Conservation (phyloP, 1,140 invertebrate species). For the Leptopilina boulardi region DNA sequence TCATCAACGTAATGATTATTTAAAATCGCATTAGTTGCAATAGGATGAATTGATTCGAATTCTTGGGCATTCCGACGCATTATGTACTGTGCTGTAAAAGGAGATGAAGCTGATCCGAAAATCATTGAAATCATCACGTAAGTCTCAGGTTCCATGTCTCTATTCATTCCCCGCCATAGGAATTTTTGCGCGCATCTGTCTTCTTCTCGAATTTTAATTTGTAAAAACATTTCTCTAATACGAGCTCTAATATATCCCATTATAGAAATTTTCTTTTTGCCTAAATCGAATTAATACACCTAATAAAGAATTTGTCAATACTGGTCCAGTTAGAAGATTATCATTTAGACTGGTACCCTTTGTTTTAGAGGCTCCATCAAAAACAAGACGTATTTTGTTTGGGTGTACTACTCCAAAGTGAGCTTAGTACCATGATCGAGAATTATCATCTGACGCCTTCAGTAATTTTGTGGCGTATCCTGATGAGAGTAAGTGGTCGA, state of each 20-base stretch:
- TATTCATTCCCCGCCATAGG: conserved; percentile 55
- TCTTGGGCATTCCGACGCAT: conserved; percentile 55
- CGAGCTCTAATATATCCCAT: conserved; percentile 62
- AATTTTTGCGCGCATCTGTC: conserved; percentile 56
- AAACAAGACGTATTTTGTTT: conserved; percentile 58
- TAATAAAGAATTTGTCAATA: conserved; percentile 50
- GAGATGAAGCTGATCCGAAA: conserved; percentile 63
- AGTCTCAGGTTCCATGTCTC: conserved; percentile 31
- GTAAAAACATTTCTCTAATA: conserved; percentile 70
- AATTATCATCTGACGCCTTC: neutral
- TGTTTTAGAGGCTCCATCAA: conserved; percentile 53
- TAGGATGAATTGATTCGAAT: conserved; percentile 31
- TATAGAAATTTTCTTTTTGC: conserved; percentile 52
- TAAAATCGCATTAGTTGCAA: conserved; percentile 33
- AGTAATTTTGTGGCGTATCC: neutral
- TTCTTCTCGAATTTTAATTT: conserved; percentile 55
- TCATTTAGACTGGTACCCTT: conserved; percentile 44
- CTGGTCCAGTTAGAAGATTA: conserved; percentile 52
- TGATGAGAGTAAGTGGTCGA: neutral
- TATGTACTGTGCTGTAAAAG: conserved; percentile 56
- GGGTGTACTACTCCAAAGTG: conserved; percentile 59
- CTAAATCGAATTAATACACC: conserved; percentile 63
- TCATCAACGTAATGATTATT: conserved; percentile 52
- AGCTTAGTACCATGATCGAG: conserved; percentile 58
- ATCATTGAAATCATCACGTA: conserved; percentile 63